These are phyloP conservation scores for Caracal caracal DNA, from an alignment of 2,113 vertebrate species.

Conservation along the genomic window DNA sequence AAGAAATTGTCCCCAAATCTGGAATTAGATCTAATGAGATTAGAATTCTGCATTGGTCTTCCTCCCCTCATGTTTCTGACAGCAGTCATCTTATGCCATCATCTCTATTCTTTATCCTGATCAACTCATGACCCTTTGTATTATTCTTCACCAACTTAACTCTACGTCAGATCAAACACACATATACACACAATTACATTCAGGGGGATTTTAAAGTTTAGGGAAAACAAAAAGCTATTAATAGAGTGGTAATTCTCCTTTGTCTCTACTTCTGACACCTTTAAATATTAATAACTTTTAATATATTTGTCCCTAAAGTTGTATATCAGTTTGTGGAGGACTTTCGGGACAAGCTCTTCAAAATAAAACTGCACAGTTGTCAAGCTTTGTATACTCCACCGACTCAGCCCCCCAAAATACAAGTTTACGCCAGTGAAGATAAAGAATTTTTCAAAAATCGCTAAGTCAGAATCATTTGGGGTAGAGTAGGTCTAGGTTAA, in stretches of 20 bases:
- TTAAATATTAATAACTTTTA: background rate
- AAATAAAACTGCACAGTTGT: slow-evolving; percentile 2
- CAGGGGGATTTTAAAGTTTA: background rate
- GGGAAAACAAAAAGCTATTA: background rate
- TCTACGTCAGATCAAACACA: background rate
- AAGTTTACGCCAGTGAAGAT: background rate
- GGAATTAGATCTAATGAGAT: background rate
- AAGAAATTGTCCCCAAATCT: background rate
- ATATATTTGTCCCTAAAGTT: background rate
- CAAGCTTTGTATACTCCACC: background rate
- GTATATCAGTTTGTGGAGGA: background rate
- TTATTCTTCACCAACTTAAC: background rate
- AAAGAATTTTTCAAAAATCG: slow-evolving; percentile 14
- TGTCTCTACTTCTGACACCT: background rate
- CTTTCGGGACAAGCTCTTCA: background rate
- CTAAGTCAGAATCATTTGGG: background rate
- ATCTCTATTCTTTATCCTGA: background rate
- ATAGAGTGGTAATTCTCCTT: background rate
- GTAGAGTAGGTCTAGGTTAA: background rate
- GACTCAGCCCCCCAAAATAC: background rate
- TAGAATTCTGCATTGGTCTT: background rate
- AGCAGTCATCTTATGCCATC: background rate
- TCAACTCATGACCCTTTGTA: background rate
- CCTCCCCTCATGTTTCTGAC: background rate
- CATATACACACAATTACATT: background rate